phyloP scores from a whole-genome alignment of 2,113 vertebrate genomes.

The Bos taurus region DNA sequence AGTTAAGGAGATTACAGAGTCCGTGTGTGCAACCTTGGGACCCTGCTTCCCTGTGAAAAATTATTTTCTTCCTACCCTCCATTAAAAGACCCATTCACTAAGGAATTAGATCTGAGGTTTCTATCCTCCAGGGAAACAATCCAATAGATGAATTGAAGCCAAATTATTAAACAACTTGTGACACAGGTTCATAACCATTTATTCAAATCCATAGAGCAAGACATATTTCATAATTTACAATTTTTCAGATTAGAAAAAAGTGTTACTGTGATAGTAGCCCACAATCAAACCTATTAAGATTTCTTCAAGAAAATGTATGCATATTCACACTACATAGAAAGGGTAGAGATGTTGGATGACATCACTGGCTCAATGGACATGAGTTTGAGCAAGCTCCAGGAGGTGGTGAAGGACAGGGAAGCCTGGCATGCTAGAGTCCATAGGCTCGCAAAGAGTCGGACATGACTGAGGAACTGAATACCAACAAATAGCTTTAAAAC shows the following conservation, averaged over 20 bases:
- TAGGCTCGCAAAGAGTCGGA: accelerated
- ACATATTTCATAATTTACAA: not conserved
- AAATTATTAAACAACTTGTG: not conserved
- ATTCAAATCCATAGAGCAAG: not conserved
- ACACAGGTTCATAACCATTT: not conserved
- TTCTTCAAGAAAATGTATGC: not conserved
- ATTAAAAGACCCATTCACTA: not conserved
- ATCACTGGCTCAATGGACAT: not conserved
- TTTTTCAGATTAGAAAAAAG: not conserved
- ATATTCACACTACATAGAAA: not conserved
- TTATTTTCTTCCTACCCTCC: not conserved
- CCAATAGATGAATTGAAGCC: not conserved
- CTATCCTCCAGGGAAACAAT: not conserved
- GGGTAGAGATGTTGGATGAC: not conserved
- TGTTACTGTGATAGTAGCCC: not conserved
- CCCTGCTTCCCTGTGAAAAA: not conserved
- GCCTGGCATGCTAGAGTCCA: not conserved
- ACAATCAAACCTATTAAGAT: not conserved
- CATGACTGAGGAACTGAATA: not conserved
- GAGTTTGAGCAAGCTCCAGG: not conserved
- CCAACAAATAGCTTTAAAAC: not conserved
- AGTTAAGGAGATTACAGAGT: not conserved
- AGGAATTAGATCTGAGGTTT: not conserved
- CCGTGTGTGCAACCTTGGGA: not conserved
- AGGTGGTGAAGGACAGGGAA: not conserved